These are phyloP conservation scores for Dasyornis broadbenti DNA, from an alignment of 2,113 vertebrate genomes.

Conservation along the genomic window DNA sequence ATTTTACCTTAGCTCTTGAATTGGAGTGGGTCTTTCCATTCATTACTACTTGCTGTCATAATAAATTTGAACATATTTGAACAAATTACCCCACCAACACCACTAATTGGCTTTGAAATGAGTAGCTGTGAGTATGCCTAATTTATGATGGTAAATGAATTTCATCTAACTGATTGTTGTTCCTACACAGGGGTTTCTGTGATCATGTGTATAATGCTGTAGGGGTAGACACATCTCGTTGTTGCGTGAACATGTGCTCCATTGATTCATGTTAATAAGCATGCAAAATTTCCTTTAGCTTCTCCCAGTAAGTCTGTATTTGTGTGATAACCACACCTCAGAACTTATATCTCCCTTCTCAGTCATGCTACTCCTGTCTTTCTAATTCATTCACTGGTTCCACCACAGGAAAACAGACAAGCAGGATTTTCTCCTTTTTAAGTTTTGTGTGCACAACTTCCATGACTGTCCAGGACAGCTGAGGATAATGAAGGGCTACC, in stretches of 20 bases:
- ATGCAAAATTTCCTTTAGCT: background rate
- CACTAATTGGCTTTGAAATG: background rate
- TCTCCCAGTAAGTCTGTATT: background rate
- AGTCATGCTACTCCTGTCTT: background rate
- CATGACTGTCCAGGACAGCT: background rate
- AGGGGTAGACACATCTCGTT: rapidly evolving
- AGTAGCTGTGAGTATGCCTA: background rate
- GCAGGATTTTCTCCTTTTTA: background rate
- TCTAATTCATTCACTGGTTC: background rate
- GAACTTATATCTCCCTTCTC: background rate
- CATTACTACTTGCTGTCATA: background rate
- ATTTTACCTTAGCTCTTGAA: background rate
- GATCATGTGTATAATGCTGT: background rate
- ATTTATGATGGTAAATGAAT: background rate
- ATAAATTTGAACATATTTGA: background rate
- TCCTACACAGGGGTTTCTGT: background rate
- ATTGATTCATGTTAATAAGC: background rate
- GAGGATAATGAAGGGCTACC: background rate
- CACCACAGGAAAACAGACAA: background rate
- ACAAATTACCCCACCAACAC: background rate
- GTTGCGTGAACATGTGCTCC: background rate
- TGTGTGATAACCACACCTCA: background rate
- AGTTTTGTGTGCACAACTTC: background rate
- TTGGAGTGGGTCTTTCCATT: background rate
- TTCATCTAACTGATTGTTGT: background rate